Evolutionary conservation across 2,888 invertebrate species (phyloP), one percentile per base, ranked within the genome.

Genomic region (Polydrusus cervinus): DNA sequence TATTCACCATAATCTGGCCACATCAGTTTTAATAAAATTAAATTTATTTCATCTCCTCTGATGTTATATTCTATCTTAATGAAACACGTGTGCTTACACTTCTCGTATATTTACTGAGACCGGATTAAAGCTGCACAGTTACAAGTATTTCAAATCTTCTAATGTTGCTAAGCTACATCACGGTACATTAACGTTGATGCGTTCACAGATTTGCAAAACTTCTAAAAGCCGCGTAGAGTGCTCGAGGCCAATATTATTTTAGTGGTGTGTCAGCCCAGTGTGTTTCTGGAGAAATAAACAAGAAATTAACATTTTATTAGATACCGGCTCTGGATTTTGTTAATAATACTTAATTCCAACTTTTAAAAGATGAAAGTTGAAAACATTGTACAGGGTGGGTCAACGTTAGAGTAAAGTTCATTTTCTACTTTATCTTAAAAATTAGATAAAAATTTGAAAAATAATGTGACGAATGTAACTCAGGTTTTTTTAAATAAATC

Each of bases 91-190:
- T 34, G 34, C 34, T 34, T 34, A 34, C 34, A 34, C 7, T n/a
- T 30, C 43, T 47, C 20, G 20, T 47, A 45, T 64, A 47, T 49
- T 64, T 49, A 18, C 64, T 30, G 30, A 64, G 64, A 64, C 47
- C 8, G 16, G 64, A 64, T 64, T 64, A 64, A 25, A 47, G 18
- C 47, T 47, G 20, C 45, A 64, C 64, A 64, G n/a, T 64, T 47
- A 49, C 25, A 47, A 64, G 64, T 34, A 61, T 47, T 45, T 47
- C 47, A 34, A 51, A 51, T 20, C 18, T 51, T 51, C 51, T 51
- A 34, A 20, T 51, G 51, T 20, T 20, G 16, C 20, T 10, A 16
- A 51, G 51, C 51, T 51, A 51, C 18, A 51, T 51, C 51, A 51
- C 51, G 20, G 7, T 10, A 20, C 20, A 20, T 51, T 51, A 43